These are phyloP conservation scores for Drosophila nigritarsus DNA, from an alignment of 2,888 invertebrate genomes.

Conservation along the genomic window DNA sequence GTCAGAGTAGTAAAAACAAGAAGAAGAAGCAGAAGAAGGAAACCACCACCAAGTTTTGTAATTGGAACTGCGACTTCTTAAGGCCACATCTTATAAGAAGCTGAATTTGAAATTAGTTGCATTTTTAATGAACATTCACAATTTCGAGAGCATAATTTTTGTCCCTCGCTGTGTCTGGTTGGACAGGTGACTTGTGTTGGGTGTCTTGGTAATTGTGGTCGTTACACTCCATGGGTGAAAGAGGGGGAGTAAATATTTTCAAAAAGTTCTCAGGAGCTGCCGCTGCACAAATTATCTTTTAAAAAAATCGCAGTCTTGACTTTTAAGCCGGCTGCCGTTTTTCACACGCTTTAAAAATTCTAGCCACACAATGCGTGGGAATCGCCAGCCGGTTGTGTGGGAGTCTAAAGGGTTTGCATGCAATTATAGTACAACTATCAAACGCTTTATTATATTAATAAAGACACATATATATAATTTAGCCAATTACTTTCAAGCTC, in stretches of 20 bases:
- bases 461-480: neutral
- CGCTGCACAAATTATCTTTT: constrained; percentile 74
- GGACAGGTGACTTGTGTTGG: constrained; percentile 56
- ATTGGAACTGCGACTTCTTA: constrained; percentile 72
- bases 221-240: constrained; percentile 45
- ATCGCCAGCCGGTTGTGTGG: constrained; percentile 69
- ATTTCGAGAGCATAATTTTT: constrained; percentile 60
- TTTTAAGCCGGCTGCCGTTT: constrained; percentile 67
- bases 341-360: constrained; percentile 83
- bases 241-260: constrained; percentile 39
- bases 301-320: constrained; percentile 77
- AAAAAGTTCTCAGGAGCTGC: constrained; percentile 73
- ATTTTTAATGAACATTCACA: constrained; percentile 75
- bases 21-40: constrained; percentile 41
- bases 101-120: constrained; percentile 79
- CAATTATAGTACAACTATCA: constrained; percentile 43
- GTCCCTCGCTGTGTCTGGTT: constrained; percentile 33
- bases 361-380: constrained; percentile 81
- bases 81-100: constrained; percentile 75
- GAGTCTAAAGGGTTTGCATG: constrained; percentile 63
- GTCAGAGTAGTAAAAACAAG: neutral
- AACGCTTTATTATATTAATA: constrained; percentile 22
- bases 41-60: constrained; percentile 72
- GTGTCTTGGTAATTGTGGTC: constrained; percentile 50
- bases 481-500: neutral